These are phyloP conservation scores for Sesia apiformis DNA, from an alignment of 2,888 invertebrate genomes.

Conservation along the genomic window DNA sequence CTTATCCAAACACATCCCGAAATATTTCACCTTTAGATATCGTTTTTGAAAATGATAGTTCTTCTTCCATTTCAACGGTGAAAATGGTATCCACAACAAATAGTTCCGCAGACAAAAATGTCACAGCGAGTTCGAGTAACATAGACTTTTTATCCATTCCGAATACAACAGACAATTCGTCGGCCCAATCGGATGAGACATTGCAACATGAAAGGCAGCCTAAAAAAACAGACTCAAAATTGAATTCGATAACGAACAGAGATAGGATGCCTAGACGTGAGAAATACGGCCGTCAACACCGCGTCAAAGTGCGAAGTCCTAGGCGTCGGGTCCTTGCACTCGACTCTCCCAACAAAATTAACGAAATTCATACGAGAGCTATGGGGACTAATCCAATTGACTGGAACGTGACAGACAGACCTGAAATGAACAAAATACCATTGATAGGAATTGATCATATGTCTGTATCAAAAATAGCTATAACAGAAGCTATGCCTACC, in stretches of 20 bases:
- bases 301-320: slow-evolving; percentile 54
- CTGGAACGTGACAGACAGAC: slow-evolving; percentile 29
- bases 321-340: slow-evolving; percentile 27
- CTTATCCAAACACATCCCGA: slow-evolving; percentile 26
- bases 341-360: slow-evolving; percentile 16
- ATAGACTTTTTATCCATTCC: slow-evolving; percentile 28
- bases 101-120: slow-evolving; percentile 33
- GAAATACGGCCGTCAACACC: slow-evolving; percentile 38
- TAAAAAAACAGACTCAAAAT: slow-evolving; percentile 11
- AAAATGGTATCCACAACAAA: slow-evolving; percentile 11
- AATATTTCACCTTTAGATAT: slow-evolving; percentile 23
- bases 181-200: slow-evolving; percentile 6
- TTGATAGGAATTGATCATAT: slow-evolving; percentile 2
- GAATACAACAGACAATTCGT: slow-evolving; percentile 6
- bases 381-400: slow-evolving; percentile 29
- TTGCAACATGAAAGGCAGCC: slow-evolving; percentile 7
- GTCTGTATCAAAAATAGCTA: background rate
- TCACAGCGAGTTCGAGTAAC: slow-evolving; percentile 37
- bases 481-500: slow-evolving; percentile 9
- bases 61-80: slow-evolving; percentile 12
- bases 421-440: slow-evolving; percentile 8
- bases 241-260: slow-evolving; percentile 7
- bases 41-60: slow-evolving; percentile 28
- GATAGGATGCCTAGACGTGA: slow-evolving; percentile 29
- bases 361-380: slow-evolving; percentile 13